Evolutionary conservation across 2,888 invertebrate genomes (phyloP), one percentile per base, ranked within the genome.

Genomic region (Dione vanillae): DNA sequence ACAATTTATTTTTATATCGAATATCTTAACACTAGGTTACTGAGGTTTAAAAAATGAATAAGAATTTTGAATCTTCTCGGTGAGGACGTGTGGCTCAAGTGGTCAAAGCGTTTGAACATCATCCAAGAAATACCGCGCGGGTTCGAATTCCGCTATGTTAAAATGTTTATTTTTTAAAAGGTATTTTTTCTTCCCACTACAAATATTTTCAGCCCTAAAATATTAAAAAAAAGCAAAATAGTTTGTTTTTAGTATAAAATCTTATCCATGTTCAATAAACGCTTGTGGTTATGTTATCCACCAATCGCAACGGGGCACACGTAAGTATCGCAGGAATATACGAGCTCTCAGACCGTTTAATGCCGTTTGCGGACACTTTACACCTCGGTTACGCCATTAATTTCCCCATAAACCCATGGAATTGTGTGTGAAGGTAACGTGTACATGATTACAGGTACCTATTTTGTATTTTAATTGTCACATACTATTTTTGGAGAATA

Each of bases 351-450:
- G 43, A 3, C 35, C 54, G 35, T 54, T 54, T 35, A 14, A 54
- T 54, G 45, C 43, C 61, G n/a, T 45, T 45, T 61, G 43, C 61
- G 61, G 43, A 27, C 45, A 35, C 45, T 61, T 27, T 45, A 45
- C 61, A 45, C 45, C 61, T 27, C 20, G 20, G 43, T 43, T 43
- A 43, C 43, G 59, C 20, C 20, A 43, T 45, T 27, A 61, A 56
- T 56, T 19, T 56, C 37, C 10, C 61, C 61, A 61, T 61, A 61
- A 43, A 45, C 2, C 27, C 27, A 61, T n/a, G 9, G n/a, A 45
- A 45, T 61, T 43, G 27, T 61, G 27, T 61, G 43, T 27, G 61
- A 16, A 27, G 43, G 27, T 35, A n/a, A 61, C 20, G 10, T 27
- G 43, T 41, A 8, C 1, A 61, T 43, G n/a, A 14, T 35, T 14